Percentiles rank a stretch among this genome's conserved stretches.
These are phyloP conservation scores for Chamaetylas fuelleborni DNA, from an alignment of 2,113 vertebrate genomes.

Conservation along the genomic window DNA sequence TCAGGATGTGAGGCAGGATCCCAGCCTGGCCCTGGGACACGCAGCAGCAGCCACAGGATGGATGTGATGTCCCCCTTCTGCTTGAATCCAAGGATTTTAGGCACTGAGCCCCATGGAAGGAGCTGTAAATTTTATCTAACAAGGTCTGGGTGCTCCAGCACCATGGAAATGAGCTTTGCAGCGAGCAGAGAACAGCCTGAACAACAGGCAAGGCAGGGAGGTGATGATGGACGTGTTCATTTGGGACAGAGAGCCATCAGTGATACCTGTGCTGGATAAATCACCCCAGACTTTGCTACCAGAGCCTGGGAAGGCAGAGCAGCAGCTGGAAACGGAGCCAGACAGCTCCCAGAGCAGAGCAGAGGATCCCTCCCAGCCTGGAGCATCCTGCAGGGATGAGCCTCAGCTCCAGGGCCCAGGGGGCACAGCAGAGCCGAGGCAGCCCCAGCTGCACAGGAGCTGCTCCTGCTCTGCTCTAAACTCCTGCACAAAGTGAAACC, in stretches of 20 bases:
- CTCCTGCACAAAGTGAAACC: not conserved
- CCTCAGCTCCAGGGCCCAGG: not conserved
- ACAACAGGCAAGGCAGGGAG: not conserved
- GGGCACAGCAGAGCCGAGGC: rapidly evolving
- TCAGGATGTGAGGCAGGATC: not conserved
- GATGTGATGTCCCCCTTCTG: not conserved
- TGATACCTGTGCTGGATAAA: not conserved
- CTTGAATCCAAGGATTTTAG: not conserved
- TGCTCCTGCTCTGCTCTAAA: not conserved
- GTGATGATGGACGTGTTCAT: not conserved
- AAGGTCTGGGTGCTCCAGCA: not conserved
- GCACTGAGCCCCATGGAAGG: not conserved
- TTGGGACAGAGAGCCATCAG: not conserved
- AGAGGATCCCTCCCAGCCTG: not conserved
- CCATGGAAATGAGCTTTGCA: not conserved
- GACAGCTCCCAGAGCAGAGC: not conserved
- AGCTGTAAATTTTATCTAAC: not conserved
- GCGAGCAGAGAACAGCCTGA: not conserved
- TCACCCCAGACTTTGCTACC: not conserved
- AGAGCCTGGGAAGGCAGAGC: not conserved
- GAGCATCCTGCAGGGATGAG: rapidly evolving
- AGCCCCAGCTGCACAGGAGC: not conserved
- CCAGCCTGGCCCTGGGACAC: not conserved
- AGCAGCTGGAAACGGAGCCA: not conserved
- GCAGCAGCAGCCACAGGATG: not conserved